These are phyloP conservation scores for Antheraea yamamai DNA, from an alignment of 2,888 invertebrate species.

Conservation along the genomic window DNA sequence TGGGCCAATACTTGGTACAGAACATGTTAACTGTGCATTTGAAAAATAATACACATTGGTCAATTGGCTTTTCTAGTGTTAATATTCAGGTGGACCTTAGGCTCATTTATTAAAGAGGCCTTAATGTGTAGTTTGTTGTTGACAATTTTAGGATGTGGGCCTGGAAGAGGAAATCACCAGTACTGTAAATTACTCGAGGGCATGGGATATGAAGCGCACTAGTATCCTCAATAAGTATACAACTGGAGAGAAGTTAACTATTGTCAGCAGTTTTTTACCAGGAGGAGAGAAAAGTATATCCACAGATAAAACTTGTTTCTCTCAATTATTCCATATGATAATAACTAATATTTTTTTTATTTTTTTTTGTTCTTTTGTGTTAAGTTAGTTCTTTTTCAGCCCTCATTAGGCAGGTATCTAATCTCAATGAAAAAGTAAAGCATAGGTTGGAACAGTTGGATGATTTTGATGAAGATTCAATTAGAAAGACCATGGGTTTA, in stretches of 20 bases:
- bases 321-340: constrained; percentile 19
- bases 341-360: constrained; percentile 21
- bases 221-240: constrained; percentile 95
- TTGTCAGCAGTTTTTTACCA: constrained; percentile 93
- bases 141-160: constrained; percentile 47
- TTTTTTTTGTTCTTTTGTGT: constrained; percentile 55
- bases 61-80: too few relatives aligned
- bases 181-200: constrained; percentile 82
- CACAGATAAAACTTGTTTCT: constrained; percentile 15
- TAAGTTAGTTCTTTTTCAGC: constrained; percentile 84
- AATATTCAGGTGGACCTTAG: too few relatives aligned
- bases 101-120: not conserved
- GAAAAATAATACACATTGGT: too few relatives aligned
- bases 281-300: constrained; percentile 89
- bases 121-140: not conserved
- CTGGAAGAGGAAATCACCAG: constrained; percentile 40
- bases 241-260: constrained; percentile 95
- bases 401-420: constrained; percentile 90
- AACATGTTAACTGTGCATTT: too few relatives aligned
- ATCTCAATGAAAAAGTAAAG: constrained; percentile 93
- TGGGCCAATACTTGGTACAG: too few relatives aligned
- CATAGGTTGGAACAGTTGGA: constrained; percentile 96
- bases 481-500: constrained; percentile 93
- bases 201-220: constrained; percentile 89
- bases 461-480: constrained; percentile 94